phyloP scores from a whole-genome alignment of 2,888 invertebrate species.

The Drosophila hamatofila region DNA sequence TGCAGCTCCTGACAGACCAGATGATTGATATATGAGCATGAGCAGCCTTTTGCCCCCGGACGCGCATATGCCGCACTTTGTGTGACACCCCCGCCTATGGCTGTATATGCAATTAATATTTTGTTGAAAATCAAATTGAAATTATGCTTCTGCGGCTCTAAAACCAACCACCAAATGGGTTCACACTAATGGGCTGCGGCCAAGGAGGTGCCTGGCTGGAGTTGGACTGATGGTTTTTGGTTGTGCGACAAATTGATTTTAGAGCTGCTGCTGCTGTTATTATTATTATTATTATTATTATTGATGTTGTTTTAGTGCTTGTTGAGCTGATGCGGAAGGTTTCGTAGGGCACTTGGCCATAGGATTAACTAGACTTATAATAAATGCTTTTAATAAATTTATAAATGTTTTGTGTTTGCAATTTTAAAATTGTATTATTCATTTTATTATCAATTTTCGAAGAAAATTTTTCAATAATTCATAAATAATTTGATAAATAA shows the following conservation, averaged over 20 bases:
- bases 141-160: slow-evolving; percentile 50
- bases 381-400: neutral
- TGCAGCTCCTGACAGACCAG: slow-evolving; percentile 49
- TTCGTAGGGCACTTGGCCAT: neutral
- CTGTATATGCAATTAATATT: slow-evolving; percentile 68
- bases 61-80: slow-evolving; percentile 66
- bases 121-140: slow-evolving; percentile 71
- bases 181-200: neutral
- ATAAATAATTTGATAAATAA: no score
- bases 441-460: no score
- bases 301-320: slow-evolving; percentile 31
- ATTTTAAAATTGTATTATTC: no score
- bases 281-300: slow-evolving; percentile 5
- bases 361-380: no score
- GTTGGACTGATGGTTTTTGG: slow-evolving; percentile 21
- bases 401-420: neutral
- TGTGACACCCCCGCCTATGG: slow-evolving; percentile 60
- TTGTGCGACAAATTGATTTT: slow-evolving; percentile 55
- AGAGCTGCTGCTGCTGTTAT: neutral
- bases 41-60: slow-evolving; percentile 8
- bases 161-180: slow-evolving; percentile 39
- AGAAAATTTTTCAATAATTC: no score
- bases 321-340: slow-evolving; percentile 3
- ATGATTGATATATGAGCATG: slow-evolving; percentile 46
- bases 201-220: neutral